phyloP scores from a whole-genome alignment of 2,888 invertebrate species.

The Catocala sponsa region DNA sequence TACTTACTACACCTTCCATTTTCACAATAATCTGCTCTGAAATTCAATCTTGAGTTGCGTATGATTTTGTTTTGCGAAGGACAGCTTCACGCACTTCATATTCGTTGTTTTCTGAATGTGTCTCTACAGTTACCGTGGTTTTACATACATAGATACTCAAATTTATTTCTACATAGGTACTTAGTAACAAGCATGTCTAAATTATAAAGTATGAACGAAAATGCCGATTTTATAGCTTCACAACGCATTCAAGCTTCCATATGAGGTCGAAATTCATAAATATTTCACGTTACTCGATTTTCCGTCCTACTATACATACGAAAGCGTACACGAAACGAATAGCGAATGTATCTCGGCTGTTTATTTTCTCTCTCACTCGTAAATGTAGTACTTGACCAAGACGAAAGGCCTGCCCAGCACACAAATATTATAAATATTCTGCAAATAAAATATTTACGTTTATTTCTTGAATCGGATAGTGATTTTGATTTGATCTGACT shows the following conservation, averaged over 20 bases:
- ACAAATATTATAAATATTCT: too few species aligned
- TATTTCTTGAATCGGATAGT: too few species aligned
- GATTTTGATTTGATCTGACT: too few species aligned
- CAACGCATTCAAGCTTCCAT: background rate
- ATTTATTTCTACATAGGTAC: too few species aligned
- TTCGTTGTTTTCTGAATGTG: too few species aligned
- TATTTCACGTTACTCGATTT: conserved; percentile 3
- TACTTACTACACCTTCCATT: background rate
- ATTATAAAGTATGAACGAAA: background rate
- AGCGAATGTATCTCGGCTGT: conserved; percentile 15
- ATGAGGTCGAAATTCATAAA: conserved; percentile 9
- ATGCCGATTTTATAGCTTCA: background rate
- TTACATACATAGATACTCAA: background rate
- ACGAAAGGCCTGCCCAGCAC: conserved; percentile 2
- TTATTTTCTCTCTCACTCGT: conserved; percentile 16
- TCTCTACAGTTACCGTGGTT: too few species aligned
- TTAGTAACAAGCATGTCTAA: background rate
- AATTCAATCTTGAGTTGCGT: too few species aligned
- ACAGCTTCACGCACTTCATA: too few species aligned
- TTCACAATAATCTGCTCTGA: background rate
- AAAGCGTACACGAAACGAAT: conserved; percentile 4
- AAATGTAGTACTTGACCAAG: background rate
- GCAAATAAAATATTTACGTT: too few species aligned
- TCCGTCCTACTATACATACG: conserved; percentile 2
- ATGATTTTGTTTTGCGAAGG: too few species aligned